Evolutionary conservation across 2,797 vertebrate genomes (phyloP), one percentile per base, ranked within the genome.

Genomic region (Neosalanx taihuensis): DNA sequence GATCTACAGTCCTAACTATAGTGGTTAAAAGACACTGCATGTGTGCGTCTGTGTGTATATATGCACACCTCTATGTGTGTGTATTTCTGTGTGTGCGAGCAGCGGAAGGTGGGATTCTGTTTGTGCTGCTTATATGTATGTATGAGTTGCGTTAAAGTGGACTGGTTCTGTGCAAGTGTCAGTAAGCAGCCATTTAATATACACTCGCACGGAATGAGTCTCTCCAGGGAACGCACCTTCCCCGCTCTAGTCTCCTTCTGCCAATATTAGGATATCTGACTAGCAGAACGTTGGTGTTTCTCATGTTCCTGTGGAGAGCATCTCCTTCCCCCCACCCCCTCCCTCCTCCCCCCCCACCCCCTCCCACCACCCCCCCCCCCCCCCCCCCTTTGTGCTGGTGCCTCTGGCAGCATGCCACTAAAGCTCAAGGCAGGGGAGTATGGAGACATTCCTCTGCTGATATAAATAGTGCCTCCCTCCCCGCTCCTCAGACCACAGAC

Each of bases 381-480:
- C 15, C 13, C 37, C 26, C 51, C 17, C 17, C 51, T 18, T 30
- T 2, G 3, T 17, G 4, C 31, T 64, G 62, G 85, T 90, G 70
- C 86, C 77, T 82, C 83, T 88, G 87, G 85, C 69, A 12, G 63
- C 73, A 71, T 12, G 70, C 86, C 86, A 86, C 18, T 29, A 61
- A 81, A 33, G n/a, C 41, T 15, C n/a, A 80, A 82, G 12, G 77
- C 61, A 78, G 73, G 71, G 84, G 63, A 79, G n/a, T 70, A 83
- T 86, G 86, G 85, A 88, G 86, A 89, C 88, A 89, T 92, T 90
- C 88, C 85, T 83, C 33, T 73, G 71, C 79, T 76, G 85, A 81
- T 92, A 90, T 85, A 91, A 90, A 92, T 91, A 92, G 87, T 81
- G 67, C 82, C 79, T 80, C 77, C 29, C 80, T 66, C 62, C 70